Evolutionary conservation across 1,140 invertebrate genomes (phyloP).

Genomic region (Uloborus diversus): DNA sequence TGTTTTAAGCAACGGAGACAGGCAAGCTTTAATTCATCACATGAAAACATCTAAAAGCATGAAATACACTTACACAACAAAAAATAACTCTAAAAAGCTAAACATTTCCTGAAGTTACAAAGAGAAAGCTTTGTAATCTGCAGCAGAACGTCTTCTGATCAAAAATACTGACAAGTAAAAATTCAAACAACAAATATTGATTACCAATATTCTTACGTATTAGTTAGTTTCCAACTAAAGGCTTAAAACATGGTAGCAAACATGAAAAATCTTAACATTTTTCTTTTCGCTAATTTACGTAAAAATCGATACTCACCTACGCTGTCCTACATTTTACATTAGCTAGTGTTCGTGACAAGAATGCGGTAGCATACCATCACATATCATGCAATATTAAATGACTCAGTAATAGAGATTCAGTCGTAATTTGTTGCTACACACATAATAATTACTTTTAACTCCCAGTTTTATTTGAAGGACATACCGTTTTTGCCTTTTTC

Average conservation of each 20-base stretch:
- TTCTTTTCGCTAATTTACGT: conserved; percentile 21
- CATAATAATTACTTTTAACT: conserved; percentile 51
- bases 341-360: conserved; percentile 42
- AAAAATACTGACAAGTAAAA: background rate
- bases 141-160: no score
- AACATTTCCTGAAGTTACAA: no score
- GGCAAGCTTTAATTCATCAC: no score
- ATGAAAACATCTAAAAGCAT: no score
- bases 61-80: no score
- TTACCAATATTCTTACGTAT: conserved; percentile 31
- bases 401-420: conserved; percentile 28
- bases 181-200: conserved; percentile 35
- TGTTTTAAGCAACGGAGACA: no score
- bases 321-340: conserved; percentile 50
- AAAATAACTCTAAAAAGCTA: no score
- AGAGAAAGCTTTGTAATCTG: no score
- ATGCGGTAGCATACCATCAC: conserved; percentile 12
- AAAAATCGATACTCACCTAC: conserved; percentile 47
- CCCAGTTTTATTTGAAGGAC: conserved; percentile 31
- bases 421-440: conserved; percentile 38
- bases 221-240: conserved; percentile 11
- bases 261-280: background rate
- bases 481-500: conserved; percentile 13
- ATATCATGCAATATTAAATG: conserved; percentile 51
- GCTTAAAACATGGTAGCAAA: background rate